phyloP scores from a whole-genome alignment of 2,888 invertebrate genomes.

The Ochlodes sylvanus region DNA sequence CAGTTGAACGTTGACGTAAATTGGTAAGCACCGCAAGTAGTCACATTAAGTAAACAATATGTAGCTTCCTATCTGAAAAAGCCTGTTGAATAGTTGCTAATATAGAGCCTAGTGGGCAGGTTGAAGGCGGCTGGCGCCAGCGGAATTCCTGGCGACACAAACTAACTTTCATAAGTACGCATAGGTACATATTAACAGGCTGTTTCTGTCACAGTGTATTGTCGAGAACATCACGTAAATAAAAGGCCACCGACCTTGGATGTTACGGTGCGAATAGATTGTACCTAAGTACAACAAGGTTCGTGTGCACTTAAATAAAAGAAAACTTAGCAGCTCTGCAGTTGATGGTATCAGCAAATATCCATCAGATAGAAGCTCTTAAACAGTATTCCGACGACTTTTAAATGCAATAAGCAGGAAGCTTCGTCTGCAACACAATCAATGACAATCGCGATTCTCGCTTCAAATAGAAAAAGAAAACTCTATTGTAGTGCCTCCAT shows the following conservation, averaged over 20 bases:
- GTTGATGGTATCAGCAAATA: not conserved
- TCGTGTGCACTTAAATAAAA: constrained; percentile 6
- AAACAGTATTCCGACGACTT: constrained; percentile 1
- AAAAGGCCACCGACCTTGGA: too few relatives aligned
- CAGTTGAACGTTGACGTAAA: too few relatives aligned
- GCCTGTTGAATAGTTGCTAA: constrained; percentile 10
- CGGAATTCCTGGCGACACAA: constrained; percentile 70
- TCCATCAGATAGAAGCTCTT: constrained; percentile 9
- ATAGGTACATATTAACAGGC: constrained; percentile 55
- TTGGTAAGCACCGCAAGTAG: not conserved
- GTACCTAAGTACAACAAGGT: constrained; percentile 12
- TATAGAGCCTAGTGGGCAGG: constrained; percentile 24
- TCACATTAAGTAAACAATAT: not conserved
- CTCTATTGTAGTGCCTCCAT: constrained; percentile 15
- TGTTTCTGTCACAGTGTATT: constrained; percentile 52
- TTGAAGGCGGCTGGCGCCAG: constrained; percentile 63
- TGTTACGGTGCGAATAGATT: too few relatives aligned
- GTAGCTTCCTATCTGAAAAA: constrained; percentile 22
- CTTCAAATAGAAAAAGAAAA: constrained; percentile 22
- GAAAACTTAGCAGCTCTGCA: constrained; percentile 1
- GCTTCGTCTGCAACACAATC: constrained; percentile 15
- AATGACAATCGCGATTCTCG: constrained; percentile 18
- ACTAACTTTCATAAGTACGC: constrained; percentile 81
- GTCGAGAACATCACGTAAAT: too few relatives aligned
- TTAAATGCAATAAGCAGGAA: constrained; percentile 26